Base-by-base conservation (phyloP, 2,888 invertebrate species). In the Stegophylla sp. region DNA sequence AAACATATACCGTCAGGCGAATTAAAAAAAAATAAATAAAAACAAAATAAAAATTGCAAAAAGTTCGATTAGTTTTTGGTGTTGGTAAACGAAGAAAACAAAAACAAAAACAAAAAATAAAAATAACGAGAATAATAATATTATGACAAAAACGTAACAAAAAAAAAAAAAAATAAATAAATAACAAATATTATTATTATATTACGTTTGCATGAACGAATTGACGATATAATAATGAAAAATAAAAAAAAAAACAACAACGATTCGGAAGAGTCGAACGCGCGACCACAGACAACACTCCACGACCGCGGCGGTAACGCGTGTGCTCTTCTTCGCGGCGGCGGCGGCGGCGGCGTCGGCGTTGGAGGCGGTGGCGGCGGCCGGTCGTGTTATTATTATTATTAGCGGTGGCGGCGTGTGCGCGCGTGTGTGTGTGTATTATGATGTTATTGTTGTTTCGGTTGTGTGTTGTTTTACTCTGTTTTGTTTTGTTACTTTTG, bases 221-320 rank as follows among this genome's bases (percentile, higher is more conserved):
- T n/a, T n/a, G n/a, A n/a, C n/a, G n/a, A n/a, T n/a, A n/a, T n/a
- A n/a, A n/a, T n/a, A n/a, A n/a, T n/a, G 7, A 34, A 34, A 34
- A 34, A 34, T 5, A 34, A 34, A 34, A 34, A 34, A 34, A 5
- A 7, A 5, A 34, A 34, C 34, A 34, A 34, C 34, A 34, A 34
- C 34, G 34, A 34, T 34, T 23, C 2, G 23, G 17, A 17, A 20
- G 23, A 56, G 56, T 34, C 34, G 61, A 12, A 12, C 3, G 43
- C 75, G 75, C 53, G 75, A 66, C 64, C 75, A 66, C 75, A 66
- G 75, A 66, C 75, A 76, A 75, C 75, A 64, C 53, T 66, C 12
- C 75, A 26, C 75, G 66, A 76, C 41, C 51, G 53, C 66, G 75
- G 75, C 75, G 64, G 75, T 53, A 76, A 76, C 64, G 75, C 75